A percentile compares a stretch with the other conserved stretches of the same genome.
phyloP scores from a whole-genome alignment of 2,113 vertebrate species.

The Struthio camelus region DNA sequence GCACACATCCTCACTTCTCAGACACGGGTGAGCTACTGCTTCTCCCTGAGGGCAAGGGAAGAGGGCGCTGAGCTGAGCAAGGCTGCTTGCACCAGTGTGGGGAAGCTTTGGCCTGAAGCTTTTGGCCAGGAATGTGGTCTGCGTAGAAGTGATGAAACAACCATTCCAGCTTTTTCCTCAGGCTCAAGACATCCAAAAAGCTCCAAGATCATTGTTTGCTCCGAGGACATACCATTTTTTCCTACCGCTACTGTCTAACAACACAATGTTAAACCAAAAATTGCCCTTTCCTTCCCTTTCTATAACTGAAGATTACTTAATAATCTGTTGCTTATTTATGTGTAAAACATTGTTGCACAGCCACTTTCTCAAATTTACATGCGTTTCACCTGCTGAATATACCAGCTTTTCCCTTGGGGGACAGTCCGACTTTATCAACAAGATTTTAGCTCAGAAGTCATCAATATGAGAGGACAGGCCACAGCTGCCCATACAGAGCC shows the following conservation, averaged over 20 bases:
- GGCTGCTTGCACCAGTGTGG: not conserved
- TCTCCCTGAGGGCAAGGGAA: not conserved
- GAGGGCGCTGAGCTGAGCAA: not conserved
- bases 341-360: not conserved
- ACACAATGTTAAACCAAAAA: not conserved
- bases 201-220: not conserved
- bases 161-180: not conserved
- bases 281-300: not conserved
- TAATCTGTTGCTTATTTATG: not conserved
- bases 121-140: not conserved
- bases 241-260: not conserved
- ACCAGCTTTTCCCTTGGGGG: not conserved
- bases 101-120: not conserved
- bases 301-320: not conserved
- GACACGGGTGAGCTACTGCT: accelerated
- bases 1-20: too few relatives aligned
- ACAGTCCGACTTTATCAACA: not conserved
- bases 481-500: not conserved
- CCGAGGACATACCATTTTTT: not conserved
- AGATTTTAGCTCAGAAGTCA: not conserved
- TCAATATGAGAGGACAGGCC: not conserved
- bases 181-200: not conserved
- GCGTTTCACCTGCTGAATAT: not conserved
- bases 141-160: not conserved
- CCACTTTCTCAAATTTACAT: not conserved